Percentiles rank a stretch among this genome's conserved stretches.
Conservation (phyloP, 1,140 invertebrate species). For the Colletes gigas region DNA sequence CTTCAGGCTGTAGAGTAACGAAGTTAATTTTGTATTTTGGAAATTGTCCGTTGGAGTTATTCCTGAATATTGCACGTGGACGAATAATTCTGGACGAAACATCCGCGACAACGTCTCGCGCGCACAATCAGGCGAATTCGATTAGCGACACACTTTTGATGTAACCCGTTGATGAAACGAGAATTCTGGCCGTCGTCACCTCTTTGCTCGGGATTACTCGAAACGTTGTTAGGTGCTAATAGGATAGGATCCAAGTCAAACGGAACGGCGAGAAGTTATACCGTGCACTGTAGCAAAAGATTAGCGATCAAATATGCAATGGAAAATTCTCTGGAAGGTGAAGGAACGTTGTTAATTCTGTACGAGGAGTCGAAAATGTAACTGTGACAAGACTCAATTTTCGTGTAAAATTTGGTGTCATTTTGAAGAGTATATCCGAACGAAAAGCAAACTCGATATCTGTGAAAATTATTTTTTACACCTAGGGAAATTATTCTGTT, state of each 20-base stretch:
- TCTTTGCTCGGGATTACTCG: constrained; percentile 15
- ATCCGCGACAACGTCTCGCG: constrained; percentile 10
- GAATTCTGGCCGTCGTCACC: constrained; percentile 3
- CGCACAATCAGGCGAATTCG: constrained; percentile 39
- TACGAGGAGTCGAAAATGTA: too few relatives aligned
- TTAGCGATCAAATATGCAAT: neutral
- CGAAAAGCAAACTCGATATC: too few relatives aligned
- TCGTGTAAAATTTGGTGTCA: too few relatives aligned
- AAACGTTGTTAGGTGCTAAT: constrained; percentile 28
- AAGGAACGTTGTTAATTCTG: too few relatives aligned
- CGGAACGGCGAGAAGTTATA: constrained; percentile 6
- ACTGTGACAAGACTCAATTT: too few relatives aligned
- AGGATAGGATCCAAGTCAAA: constrained; percentile 10
- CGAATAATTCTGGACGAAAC: constrained; percentile 38
- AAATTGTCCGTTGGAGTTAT: constrained; percentile 20
- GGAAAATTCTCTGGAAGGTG: too few relatives aligned
- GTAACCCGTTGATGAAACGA: constrained; percentile 29
- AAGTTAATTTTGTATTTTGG: constrained; percentile 27
- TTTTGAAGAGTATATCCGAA: too few relatives aligned
- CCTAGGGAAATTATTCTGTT: too few relatives aligned
- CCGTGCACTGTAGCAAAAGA: neutral
- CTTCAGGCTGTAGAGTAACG: neutral
- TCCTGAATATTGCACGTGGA: constrained; percentile 32
- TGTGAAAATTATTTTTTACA: too few relatives aligned
- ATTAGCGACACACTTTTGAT: constrained; percentile 39